phyloP scores from a whole-genome alignment of 2,888 invertebrate species.

The Zhuqinia jingwanae region DNA sequence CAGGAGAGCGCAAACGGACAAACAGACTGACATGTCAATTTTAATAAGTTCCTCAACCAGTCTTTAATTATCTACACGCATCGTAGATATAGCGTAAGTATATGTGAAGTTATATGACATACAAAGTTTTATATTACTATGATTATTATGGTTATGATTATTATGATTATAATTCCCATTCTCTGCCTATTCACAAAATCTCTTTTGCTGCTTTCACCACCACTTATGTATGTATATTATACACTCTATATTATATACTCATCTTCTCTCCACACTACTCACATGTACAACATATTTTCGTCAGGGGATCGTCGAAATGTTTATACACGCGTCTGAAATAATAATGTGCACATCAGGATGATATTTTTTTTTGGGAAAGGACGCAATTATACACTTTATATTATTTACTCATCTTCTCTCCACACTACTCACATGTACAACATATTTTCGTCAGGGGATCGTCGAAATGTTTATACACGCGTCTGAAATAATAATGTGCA shows the following conservation, averaged over 20 bases:
- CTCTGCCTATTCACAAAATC: slow-evolving; percentile 25
- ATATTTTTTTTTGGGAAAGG: no score
- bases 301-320: slow-evolving; percentile 15
- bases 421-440: background rate
- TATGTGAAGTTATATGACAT: slow-evolving; percentile 26
- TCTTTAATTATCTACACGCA: background rate
- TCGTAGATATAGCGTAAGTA: no score
- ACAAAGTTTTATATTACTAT: slow-evolving; percentile 59
- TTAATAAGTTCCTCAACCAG: no score
- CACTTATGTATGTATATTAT: background rate
- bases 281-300: background rate
- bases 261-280: background rate
- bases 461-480: slow-evolving; percentile 33
- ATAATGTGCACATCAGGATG: slow-evolving; percentile 17
- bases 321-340: slow-evolving; percentile 39
- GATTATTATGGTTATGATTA: slow-evolving; percentile 59
- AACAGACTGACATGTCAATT: no score
- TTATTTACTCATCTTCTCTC: background rate
- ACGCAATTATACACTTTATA: background rate
- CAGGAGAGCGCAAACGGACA: no score
- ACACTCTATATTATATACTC: background rate
- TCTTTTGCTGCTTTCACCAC: slow-evolving; percentile 5
- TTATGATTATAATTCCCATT: slow-evolving; percentile 60
- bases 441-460: slow-evolving; percentile 5
- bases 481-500: slow-evolving; percentile 23